A percentile compares a stretch with the other conserved stretches of the same genome.
Evolutionary conservation across 1,140 invertebrate genomes (phyloP).

Genomic region (Gryon sp.): DNA sequence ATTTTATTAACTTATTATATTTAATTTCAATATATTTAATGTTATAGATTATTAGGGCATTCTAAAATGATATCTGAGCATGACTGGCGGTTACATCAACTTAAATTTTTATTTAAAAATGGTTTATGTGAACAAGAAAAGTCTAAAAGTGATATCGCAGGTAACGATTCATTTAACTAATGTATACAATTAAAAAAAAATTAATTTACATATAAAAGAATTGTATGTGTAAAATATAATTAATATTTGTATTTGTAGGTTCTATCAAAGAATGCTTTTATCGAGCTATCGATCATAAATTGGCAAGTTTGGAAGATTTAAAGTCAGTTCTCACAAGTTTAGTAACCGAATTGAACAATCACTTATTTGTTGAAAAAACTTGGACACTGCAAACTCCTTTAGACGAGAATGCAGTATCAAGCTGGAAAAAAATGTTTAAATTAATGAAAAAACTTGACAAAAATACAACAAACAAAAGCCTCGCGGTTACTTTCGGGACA

Average conservation of each 20-base stretch:
- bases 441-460: constrained; percentile 78
- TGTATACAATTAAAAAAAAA: not conserved
- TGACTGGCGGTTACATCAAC: constrained; percentile 83
- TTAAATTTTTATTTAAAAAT: constrained; percentile 83
- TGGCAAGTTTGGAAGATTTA: constrained; percentile 82
- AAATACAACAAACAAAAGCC: constrained; percentile 68
- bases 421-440: constrained; percentile 82
- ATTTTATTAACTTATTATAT: constrained; percentile 1
- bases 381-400: constrained; percentile 77
- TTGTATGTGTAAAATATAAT: not conserved
- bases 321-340: constrained; percentile 81
- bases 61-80: constrained; percentile 81
- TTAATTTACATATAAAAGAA: constrained; percentile 13
- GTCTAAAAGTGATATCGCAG: constrained; percentile 81
- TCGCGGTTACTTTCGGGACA: constrained; percentile 79
- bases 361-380: constrained; percentile 77
- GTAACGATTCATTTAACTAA: constrained; percentile 74
- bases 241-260: constrained; percentile 62
- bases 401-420: constrained; percentile 79
- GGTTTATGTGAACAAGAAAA: constrained; percentile 83
- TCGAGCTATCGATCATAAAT: constrained; percentile 82
- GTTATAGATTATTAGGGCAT: constrained; percentile 82
- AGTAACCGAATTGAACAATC: constrained; percentile 79
- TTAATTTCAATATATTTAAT: constrained; percentile 38
- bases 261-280: constrained; percentile 83